A percentile compares a stretch with the other conserved stretches of the same genome.
phyloP scores from a whole-genome alignment of 2,888 invertebrate species.

The Phrixothrix hirtus region DNA sequence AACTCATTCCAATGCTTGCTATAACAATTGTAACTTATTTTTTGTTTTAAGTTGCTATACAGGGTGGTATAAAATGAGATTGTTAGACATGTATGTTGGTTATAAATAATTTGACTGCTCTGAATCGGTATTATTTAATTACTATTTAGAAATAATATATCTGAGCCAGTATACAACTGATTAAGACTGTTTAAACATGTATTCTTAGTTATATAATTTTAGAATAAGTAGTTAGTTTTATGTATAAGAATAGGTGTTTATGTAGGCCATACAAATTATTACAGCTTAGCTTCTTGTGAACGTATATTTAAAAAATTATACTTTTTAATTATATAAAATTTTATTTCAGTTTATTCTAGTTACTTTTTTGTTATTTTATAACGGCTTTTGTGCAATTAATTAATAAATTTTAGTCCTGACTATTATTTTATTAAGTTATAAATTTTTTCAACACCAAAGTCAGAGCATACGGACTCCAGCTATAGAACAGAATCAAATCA shows the following conservation, averaged over 20 bases:
- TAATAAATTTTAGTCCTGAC: constrained; percentile 17
- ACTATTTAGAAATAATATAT: constrained; percentile 40
- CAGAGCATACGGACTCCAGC: too few relatives aligned
- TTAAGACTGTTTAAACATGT: constrained; percentile 45
- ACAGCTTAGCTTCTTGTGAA: constrained; percentile 22
- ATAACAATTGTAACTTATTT: constrained; percentile 27
- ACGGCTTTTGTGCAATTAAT: constrained; percentile 34
- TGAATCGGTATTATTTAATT: constrained; percentile 28
- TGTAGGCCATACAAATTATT: constrained; percentile 10
- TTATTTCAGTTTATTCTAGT: constrained; percentile 21
- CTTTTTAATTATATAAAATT: constrained; percentile 18
- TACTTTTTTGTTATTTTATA: constrained; percentile 30
- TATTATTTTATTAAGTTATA: not conserved
- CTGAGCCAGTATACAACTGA: constrained; percentile 45
- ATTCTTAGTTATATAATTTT: constrained; percentile 30
- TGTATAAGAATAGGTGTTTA: constrained; percentile 21
- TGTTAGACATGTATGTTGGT: constrained; percentile 10
- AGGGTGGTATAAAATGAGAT: constrained; percentile 15
- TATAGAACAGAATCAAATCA: too few relatives aligned
- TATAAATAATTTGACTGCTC: constrained; percentile 22
- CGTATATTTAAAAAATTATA: constrained; percentile 3
- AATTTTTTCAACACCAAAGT: too few relatives aligned
- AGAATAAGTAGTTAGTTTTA: constrained; percentile 22
- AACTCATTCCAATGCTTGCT: constrained; percentile 21
- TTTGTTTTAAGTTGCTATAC: constrained; percentile 11